Percentiles rank a stretch among this genome's conserved stretches.
phyloP scores from a whole-genome alignment of 2,113 vertebrate species.

The Athene cunicularia region DNA sequence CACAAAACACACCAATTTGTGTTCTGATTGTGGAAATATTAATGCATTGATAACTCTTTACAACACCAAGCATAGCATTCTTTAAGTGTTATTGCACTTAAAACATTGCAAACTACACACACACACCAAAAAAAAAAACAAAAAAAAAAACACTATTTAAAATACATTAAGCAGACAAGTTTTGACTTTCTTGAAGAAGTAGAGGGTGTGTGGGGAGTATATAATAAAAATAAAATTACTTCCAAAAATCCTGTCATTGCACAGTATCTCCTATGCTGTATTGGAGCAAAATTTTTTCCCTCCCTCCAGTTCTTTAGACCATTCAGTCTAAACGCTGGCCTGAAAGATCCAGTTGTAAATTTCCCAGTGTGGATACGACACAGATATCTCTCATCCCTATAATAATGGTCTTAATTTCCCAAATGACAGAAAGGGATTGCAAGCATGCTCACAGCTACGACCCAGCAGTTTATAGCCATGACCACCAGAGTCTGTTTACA shows the following conservation, averaged over 20 bases:
- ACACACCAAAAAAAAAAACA: background rate
- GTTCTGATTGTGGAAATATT: background rate
- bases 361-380: background rate
- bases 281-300: background rate
- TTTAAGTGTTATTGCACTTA: background rate
- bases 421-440: background rate
- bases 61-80: background rate
- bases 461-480: background rate
- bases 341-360: background rate
- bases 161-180: background rate
- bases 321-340: background rate
- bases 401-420: background rate
- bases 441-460: background rate
- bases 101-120: background rate
- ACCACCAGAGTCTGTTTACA: background rate
- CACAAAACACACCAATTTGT: background rate
- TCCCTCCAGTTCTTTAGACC: background rate
- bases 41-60: background rate
- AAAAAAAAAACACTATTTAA: background rate
- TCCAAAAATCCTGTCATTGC: background rate
- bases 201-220: rapidly evolving
- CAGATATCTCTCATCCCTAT: background rate
- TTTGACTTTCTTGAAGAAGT: background rate
- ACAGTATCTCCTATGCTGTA: background rate
- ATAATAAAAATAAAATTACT: background rate